Evolutionary conservation across 1,140 invertebrate genomes (phyloP).

Genomic region (Nomia melanderi): DNA sequence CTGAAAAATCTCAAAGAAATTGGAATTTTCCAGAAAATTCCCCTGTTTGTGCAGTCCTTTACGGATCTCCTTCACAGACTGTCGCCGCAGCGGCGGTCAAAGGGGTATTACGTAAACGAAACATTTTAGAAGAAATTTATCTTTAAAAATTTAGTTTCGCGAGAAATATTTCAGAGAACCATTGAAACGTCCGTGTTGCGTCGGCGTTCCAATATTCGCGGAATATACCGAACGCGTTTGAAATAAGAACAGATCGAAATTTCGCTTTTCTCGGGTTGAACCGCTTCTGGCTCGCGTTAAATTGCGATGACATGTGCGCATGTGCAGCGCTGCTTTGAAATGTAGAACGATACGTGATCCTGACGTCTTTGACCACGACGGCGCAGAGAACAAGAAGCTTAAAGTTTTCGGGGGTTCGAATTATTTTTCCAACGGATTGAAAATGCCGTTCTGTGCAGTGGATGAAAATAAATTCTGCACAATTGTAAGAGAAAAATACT

Average conservation of each 20-base stretch:
- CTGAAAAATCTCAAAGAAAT: too few species aligned
- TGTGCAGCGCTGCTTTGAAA: slow-evolving; percentile 20
- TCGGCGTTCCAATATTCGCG: neutral
- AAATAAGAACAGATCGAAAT: neutral
- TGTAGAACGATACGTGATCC: slow-evolving; percentile 18
- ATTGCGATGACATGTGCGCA: neutral
- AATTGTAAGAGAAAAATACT: neutral
- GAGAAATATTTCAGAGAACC: too few species aligned
- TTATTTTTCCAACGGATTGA: neutral
- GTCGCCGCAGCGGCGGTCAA: too few species aligned
- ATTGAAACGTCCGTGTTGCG: neutral
- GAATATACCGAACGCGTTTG: neutral
- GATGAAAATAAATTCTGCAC: neutral
- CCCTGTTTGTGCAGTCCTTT: too few species aligned
- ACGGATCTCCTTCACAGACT: too few species aligned
- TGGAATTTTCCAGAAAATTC: too few species aligned
- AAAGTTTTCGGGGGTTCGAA: neutral
- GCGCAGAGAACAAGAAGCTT: neutral
- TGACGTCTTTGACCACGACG: neutral
- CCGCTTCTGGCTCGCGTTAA: neutral
- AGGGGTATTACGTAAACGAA: too few species aligned
- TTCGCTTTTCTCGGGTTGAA: neutral
- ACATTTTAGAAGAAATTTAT: too few species aligned
- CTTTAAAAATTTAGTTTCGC: too few species aligned
- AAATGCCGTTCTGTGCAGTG: neutral